Conservation (phyloP, 2,797 vertebrate genomes). For the Tenualosa thibaudeaui region DNA sequence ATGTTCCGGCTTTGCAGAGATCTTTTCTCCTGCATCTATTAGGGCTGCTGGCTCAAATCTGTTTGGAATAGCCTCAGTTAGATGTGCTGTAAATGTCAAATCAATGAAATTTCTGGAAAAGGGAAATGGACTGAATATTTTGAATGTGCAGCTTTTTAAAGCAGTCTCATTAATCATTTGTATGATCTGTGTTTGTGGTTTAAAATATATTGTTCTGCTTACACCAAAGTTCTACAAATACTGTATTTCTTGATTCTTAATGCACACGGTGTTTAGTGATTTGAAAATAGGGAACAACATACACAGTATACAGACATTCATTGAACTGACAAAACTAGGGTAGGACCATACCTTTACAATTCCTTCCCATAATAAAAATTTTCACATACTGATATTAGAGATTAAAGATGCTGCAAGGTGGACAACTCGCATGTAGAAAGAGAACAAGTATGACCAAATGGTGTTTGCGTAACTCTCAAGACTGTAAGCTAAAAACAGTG, state of each 20-base stretch:
- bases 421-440: no score
- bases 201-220: background rate
- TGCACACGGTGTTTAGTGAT: no score
- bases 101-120: background rate
- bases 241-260: background rate
- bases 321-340: no score
- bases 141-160: background rate
- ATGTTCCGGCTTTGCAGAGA: background rate
- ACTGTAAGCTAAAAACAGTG: no score
- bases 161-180: background rate
- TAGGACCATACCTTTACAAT: no score
- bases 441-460: no score
- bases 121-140: background rate
- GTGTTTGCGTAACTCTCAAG: no score
- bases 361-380: no score
- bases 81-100: background rate
- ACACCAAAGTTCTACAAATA: background rate
- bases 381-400: no score
- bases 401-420: no score
- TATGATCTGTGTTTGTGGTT: background rate
- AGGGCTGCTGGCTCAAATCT: background rate
- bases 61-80: background rate
- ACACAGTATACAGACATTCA: no score
- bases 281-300: no score
- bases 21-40: background rate